Base-by-base conservation (phyloP, 1,140 invertebrate genomes). In the Zaprionus kolodkinae region DNA sequence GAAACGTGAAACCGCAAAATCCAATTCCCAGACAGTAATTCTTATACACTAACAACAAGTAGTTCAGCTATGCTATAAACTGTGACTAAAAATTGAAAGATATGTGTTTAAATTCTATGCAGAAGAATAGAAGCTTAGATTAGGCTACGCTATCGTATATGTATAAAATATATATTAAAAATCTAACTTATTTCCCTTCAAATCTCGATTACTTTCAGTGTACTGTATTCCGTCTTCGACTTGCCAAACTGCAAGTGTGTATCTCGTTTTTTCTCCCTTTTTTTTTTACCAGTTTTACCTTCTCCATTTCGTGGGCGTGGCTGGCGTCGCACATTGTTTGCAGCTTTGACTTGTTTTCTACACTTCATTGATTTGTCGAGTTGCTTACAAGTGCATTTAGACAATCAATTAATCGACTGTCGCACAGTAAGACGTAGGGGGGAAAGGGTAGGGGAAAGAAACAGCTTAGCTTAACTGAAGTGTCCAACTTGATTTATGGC, bases 331-430 rank as follows among this genome's bases (percentile, higher is more conserved):
- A 30, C 66, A 75, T 78, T 78, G 76, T 78, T 78, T 70, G 60
- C 69, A 75, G 73, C 60, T 76, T 78, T 66, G 72, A 57, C 68
- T 70, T 85, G 86, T 81, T 79, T 78, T 81, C 80, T 72, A 89
- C 86, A 85, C 85, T 90, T 81, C 85, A 89, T 89, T 89, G 85
- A 90, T 85, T 89, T 73, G 78, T 72, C 78, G 78, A 89, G 85
- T 89, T 85, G 85, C 81, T 88, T 88, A 89, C 85, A 88, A 88
- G 85, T 88, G 85, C 86, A 90, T 89, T 89, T 89, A 89, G 85
- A 89, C 85, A 89, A 89, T 89, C 85, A 89, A 89, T 89, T 89
- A 89, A 89, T 90, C 85, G 86, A 85, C 85, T 89, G 45, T 50
- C 45, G 45, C 45, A 81, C 78, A 78, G 45, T 75, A 33, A 30